Conservation (phyloP, 2,113 vertebrate genomes). For the Pteronura brasiliensis region DNA sequence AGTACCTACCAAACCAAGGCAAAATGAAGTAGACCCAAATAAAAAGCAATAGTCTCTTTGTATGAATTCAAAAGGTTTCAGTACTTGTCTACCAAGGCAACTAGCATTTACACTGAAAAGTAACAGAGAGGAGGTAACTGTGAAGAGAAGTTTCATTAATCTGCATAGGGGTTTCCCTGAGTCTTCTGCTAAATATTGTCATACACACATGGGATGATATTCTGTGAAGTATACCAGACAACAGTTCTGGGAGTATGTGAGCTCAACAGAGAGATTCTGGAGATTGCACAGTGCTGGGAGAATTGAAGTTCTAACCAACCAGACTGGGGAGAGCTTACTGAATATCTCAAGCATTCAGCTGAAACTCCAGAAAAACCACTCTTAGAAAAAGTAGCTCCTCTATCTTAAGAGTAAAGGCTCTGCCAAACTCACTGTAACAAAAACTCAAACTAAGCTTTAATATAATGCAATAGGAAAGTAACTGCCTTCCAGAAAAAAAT, state of each 20-base stretch:
- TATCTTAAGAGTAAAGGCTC: not conserved
- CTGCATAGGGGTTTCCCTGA: not conserved
- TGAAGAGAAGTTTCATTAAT: not conserved
- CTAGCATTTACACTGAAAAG: not conserved
- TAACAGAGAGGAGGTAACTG: not conserved
- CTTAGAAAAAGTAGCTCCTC: not conserved
- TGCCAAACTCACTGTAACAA: not conserved
- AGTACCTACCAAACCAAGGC: not conserved
- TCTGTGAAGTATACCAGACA: not conserved
- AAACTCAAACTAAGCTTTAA: not conserved
- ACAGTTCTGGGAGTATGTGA: not conserved
- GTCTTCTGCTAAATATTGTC: not conserved
- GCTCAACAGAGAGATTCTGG: not conserved
- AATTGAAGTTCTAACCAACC: not conserved
- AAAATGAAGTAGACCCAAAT: not conserved
- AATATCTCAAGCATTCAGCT: not conserved
- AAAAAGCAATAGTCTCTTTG: not conserved
- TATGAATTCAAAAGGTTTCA: not conserved
- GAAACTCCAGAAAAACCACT: not conserved
- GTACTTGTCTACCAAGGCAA: not conserved
- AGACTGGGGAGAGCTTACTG: not conserved
- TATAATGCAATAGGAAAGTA: not conserved
- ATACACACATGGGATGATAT: not conserved
- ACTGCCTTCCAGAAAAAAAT: not conserved
- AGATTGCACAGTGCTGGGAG: not conserved